These are phyloP conservation scores for Apodemia mormo DNA, from an alignment of 2,888 invertebrate species.

Conservation along the genomic window DNA sequence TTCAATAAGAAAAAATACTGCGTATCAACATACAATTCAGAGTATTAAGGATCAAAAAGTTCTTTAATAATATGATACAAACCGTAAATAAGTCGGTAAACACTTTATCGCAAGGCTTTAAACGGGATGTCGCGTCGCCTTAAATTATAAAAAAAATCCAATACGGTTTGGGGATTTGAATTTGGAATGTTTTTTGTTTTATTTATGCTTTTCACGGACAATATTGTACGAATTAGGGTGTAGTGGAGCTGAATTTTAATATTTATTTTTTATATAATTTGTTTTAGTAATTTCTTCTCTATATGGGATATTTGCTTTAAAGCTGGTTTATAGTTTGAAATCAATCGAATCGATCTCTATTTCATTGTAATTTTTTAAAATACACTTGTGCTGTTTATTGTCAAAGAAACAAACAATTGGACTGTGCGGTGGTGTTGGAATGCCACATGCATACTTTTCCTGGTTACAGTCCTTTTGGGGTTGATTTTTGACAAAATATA, in stretches of 20 bases:
- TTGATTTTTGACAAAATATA: too few species aligned
- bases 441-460: too few species aligned
- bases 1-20: constrained; percentile 1
- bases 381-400: too few species aligned
- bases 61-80: constrained; percentile 27
- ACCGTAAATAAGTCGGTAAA: constrained; percentile 64
- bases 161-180: constrained; percentile 53
- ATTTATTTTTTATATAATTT: background rate
- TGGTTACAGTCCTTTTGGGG: too few species aligned
- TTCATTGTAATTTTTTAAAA: too few species aligned
- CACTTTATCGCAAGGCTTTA: constrained; percentile 61
- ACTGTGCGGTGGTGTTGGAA: too few species aligned
- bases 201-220: constrained; percentile 51
- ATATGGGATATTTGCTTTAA: too few species aligned
- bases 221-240: constrained; percentile 44
- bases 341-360: too few species aligned
- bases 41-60: background rate
- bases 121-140: constrained; percentile 49
- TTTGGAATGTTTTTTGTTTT: constrained; percentile 47
- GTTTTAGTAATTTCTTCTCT: too few species aligned
- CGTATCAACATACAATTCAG: background rate
- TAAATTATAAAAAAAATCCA: constrained; percentile 59
- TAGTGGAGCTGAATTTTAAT: constrained; percentile 35
- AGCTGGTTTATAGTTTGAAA: too few species aligned
- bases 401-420: too few species aligned